Base-by-base conservation (phyloP, 35 echinoderm and acorn worm species). In the Apostichopus californicus region DNA sequence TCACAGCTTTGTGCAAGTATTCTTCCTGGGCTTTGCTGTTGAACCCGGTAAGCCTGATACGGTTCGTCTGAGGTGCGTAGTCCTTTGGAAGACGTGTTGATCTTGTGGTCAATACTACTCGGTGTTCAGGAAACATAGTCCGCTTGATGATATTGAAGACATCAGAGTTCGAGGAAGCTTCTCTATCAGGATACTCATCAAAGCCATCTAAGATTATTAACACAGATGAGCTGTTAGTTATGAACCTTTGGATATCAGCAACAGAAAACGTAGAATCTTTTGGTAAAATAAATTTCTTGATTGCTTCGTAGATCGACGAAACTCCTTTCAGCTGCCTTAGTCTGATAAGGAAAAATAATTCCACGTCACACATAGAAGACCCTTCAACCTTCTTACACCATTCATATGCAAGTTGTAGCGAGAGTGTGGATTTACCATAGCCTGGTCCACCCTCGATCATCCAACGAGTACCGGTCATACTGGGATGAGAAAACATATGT, bases 381-480 rank as follows among this genome's bases (percentile, higher is more conserved):
- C 22, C 11, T 56, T 83, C 15, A 8, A 34, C 5, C 0, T 15
- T 0, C 3, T 56, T 55, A 9, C 28, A 55, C 80, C 80, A 83
- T 55, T 83, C 80, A 55, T 83, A 83, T 34, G 53, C 80, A 53
- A 83, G 10, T 56, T 83, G 80, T 6, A 83, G 25, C 17, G 80
- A 15, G 6, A 83, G 34, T 5, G 80, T 83, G 1, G 80, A 83
- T 20, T 83, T 83, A 6, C 80, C 80, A 5, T 55, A 55, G 1
- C 80, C 80, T 83, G 80, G 55, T 83, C 55, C 80, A 10, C 80
- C 80, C 17, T 83, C 80, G 17, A 83, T 55, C 8, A 83, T 83
- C 14, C 80, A 56, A 55, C 80, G 28, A 14, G 7, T 82, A 18
- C 28, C 34, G 6, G 34, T 82, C 24, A 82, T 15, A 8, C 79